A percentile compares a stretch with the other conserved stretches of the same genome.
Evolutionary conservation across 1,140 invertebrate genomes (phyloP).

Genomic region (Heliconius melpomene): DNA sequence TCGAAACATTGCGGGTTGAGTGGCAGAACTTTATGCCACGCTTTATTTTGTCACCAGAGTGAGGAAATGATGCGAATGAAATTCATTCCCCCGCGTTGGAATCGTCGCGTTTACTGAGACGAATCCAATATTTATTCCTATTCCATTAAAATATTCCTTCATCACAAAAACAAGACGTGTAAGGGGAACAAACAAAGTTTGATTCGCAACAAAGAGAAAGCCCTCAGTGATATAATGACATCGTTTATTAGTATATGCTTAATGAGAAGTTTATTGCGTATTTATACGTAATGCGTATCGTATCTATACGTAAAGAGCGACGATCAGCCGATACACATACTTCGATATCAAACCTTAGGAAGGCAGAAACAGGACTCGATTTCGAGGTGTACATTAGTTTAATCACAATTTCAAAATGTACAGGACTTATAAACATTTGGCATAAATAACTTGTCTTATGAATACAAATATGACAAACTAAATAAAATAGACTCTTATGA

Average conservation of each 20-base stretch:
- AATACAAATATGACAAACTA: conserved; percentile 50
- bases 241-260: conserved; percentile 56
- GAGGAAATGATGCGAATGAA: too few relatives aligned
- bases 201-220: conserved; percentile 28
- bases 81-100: too few relatives aligned
- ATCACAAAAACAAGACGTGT: background rate
- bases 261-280: conserved; percentile 44
- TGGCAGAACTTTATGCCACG: too few relatives aligned
- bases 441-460: conserved; percentile 63
- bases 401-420: conserved; percentile 60
- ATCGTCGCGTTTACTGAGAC: too few relatives aligned
- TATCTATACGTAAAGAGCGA: conserved; percentile 25
- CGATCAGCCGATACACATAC: conserved; percentile 32
- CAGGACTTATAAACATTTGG: conserved; percentile 71
- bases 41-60: too few relatives aligned
- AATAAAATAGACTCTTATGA: conserved; percentile 65
- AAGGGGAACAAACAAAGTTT: background rate
- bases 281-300: conserved; percentile 16
- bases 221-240: conserved; percentile 51
- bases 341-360: background rate
- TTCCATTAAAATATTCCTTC: background rate
- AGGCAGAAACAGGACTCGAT: conserved; percentile 5
- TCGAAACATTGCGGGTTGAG: too few relatives aligned
- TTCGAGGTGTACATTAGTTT: conserved; percentile 37
- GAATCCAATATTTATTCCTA: too few relatives aligned